Base-by-base conservation (phyloP, 2,888 invertebrate species). In the Sesia apiformis region DNA sequence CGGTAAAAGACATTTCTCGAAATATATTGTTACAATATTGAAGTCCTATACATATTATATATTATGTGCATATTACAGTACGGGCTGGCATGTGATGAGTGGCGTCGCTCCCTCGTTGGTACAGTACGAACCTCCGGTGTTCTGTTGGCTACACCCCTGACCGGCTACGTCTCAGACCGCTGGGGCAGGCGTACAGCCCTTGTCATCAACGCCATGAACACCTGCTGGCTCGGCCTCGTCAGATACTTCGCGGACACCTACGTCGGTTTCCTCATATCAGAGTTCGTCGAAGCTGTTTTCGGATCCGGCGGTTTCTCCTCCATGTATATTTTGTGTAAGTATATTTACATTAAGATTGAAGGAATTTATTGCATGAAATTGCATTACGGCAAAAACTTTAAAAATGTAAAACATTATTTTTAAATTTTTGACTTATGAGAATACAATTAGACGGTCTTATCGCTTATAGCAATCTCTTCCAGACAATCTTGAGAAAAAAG, bases 41-140 rank as follows among this genome's bases (percentile, higher is more conserved):
- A 23, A 23, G 23, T 23, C 23, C 23, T 23, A 23, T 23, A 23
- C 23, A 23, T 23, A 23, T 23, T 23, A 23, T 23, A 23, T 23
- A 23, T 23, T 23, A 23, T 23, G 23, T 23, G 2, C 23, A 23
- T 23, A 23, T 23, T 23, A 23, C 72, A 94, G 93, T 93, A 90
- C 66, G 81, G 77, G 40, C 69, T 94, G 23, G 91, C 91, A 3
- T 93, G 93, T 63, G 90, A 91, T 38, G 89, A 84, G 86, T 95
- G 94, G 94, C 92, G 92, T 60, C 82, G 95, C 38, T 90, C 94
- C 0, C 68, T 95, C 56, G 92, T 94, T 42, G 95, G 95, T 0
- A 93, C 94, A 0, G 78, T 93, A 3, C 92, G 93, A 59, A 94
- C 92, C 52, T 63, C 93, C 42, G 94, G 94, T 39, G 92, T 92